A percentile compares a stretch with the other conserved stretches of the same genome.
Conservation (phyloP, 2,113 vertebrate species). For the Okapia johnstoni region DNA sequence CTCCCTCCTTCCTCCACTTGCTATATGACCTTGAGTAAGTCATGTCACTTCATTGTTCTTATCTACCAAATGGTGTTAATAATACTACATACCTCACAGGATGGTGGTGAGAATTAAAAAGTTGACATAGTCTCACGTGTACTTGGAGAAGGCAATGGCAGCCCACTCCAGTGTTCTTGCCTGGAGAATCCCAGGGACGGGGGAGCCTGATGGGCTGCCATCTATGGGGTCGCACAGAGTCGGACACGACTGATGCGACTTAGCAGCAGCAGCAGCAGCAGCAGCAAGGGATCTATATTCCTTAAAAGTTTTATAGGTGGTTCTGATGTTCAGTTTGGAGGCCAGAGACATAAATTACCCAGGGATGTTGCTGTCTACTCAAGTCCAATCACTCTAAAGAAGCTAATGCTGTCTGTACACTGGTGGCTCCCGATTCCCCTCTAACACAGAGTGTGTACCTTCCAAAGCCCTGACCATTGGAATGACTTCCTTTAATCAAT, state of each 20-base stretch:
- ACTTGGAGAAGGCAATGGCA: neutral
- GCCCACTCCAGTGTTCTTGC: too few relatives aligned
- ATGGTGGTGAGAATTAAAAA: neutral
- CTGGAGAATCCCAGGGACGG: too few relatives aligned
- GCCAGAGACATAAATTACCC: too few relatives aligned
- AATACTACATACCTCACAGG: neutral
- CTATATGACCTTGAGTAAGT: neutral
- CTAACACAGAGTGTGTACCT: too few relatives aligned
- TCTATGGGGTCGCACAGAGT: too few relatives aligned
- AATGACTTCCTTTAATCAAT: neutral
- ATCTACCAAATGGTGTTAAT: neutral
- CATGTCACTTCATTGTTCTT: neutral
- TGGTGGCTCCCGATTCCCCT: neutral
- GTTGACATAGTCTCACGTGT: neutral
- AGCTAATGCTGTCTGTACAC: neutral
- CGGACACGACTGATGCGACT: too few relatives aligned
- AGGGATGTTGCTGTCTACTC: neutral
- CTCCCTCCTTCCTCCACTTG: neutral
- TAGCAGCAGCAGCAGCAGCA: too few relatives aligned
- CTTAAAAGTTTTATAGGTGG: neutral
- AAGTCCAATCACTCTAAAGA: neutral
- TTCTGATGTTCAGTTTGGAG: neutral
- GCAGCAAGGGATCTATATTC: neutral
- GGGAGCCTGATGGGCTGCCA: too few relatives aligned
- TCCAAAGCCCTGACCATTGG: neutral